phyloP scores from a whole-genome alignment of 2,888 invertebrate genomes.

The Bombylius discolor region DNA sequence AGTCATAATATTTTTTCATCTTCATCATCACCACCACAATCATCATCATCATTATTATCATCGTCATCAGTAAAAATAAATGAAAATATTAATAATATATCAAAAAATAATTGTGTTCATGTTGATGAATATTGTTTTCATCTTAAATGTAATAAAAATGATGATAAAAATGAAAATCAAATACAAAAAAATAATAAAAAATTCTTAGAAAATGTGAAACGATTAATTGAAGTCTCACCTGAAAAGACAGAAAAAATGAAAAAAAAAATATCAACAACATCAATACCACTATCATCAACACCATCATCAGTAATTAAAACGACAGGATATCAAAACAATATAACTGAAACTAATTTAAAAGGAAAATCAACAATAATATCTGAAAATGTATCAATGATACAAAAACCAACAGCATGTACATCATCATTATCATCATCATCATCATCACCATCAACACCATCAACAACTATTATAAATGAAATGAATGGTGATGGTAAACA shows the following conservation, averaged over 20 bases:
- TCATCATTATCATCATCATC: background rate
- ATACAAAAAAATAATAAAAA: no score
- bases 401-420: background rate
- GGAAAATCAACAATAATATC: background rate
- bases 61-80: background rate
- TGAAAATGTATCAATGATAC: background rate
- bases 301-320: no score
- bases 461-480: no score
- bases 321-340: no score
- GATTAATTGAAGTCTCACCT: background rate
- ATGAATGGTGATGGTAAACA: background rate
- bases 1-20: conserved; percentile 1
- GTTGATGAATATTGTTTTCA: no score
- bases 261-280: background rate
- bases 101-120: background rate
- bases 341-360: no score
- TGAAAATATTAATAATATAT: conserved; percentile 4
- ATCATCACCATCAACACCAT: background rate
- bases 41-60: no score
- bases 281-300: background rate
- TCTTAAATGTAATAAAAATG: no score
- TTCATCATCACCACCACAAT: no score
- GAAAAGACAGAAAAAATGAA: no score
- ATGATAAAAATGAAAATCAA: no score
- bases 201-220: background rate